phyloP scores from a whole-genome alignment of 2,888 invertebrate species.

The Metopia argyrocephala region DNA sequence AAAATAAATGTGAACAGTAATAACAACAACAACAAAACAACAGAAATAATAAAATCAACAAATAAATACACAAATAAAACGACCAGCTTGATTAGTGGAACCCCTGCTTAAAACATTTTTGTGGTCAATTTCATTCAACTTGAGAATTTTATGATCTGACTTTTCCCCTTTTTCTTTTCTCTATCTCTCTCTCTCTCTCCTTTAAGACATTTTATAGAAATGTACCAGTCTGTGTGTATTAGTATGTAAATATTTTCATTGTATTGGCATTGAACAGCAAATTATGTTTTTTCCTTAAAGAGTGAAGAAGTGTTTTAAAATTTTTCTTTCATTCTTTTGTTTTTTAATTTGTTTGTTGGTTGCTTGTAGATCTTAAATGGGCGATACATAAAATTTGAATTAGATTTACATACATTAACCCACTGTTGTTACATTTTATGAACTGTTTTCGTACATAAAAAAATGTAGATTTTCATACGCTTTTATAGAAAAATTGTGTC shows the following conservation, averaged over 20 bases:
- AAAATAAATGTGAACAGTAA: too few relatives aligned
- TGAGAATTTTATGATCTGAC: neutral
- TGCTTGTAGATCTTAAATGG: slow-evolving; percentile 72
- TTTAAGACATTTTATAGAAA: neutral
- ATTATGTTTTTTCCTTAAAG: slow-evolving; percentile 47
- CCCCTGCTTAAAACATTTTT: slow-evolving; percentile 38
- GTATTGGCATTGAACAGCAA: slow-evolving; percentile 60
- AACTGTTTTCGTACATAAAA: slow-evolving; percentile 16
- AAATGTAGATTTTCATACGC: neutral
- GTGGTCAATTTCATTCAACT: slow-evolving; percentile 30
- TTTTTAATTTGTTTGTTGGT: slow-evolving; percentile 27
- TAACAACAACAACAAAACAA: slow-evolving; percentile 21
- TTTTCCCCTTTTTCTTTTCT: neutral
- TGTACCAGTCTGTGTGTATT: neutral
- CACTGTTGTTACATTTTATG: slow-evolving; percentile 68
- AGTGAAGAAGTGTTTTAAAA: slow-evolving; percentile 1
- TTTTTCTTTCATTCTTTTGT: slow-evolving; percentile 8
- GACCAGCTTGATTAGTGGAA: neutral
- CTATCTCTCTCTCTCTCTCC: too few relatives aligned
- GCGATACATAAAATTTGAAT: slow-evolving; percentile 75
- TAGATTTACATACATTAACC: slow-evolving; percentile 79
- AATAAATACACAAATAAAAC: neutral
- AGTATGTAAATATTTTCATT: neutral
- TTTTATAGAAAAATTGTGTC: too few relatives aligned
- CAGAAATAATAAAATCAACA: slow-evolving; percentile 9